Evolutionary conservation across 2,888 invertebrate genomes (phyloP).

Genomic region (Agapetus fuscipes): DNA sequence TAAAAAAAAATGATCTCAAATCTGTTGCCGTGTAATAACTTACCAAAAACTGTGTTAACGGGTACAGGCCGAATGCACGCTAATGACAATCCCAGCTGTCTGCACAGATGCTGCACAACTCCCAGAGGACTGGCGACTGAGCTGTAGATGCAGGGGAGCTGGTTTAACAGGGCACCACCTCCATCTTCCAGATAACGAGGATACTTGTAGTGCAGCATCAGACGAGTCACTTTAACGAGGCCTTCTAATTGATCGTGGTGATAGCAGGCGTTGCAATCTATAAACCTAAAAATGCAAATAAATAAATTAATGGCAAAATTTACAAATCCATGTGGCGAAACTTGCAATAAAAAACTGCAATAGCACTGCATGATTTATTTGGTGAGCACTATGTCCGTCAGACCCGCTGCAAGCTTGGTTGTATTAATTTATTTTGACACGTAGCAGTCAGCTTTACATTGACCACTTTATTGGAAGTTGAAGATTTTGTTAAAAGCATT

Average conservation of each 20-base stretch:
- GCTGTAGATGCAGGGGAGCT: conserved; percentile 80
- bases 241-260: conserved; percentile 86
- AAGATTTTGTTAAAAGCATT: too few relatives aligned
- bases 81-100: conserved; percentile 75
- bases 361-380: too few relatives aligned
- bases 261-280: conserved; percentile 75
- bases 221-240: conserved; percentile 68
- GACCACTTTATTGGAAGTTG: too few relatives aligned
- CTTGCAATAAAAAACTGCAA: too few relatives aligned
- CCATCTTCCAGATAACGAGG: conserved; percentile 75
- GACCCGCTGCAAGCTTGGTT: too few relatives aligned
- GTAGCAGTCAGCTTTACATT: too few relatives aligned
- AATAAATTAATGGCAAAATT: too few relatives aligned
- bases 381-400: too few relatives aligned
- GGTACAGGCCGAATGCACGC: conserved; percentile 81
- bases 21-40: too few relatives aligned
- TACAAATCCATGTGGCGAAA: too few relatives aligned
- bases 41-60: conserved; percentile 60
- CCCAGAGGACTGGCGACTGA: conserved; percentile 71
- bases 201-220: conserved; percentile 71
- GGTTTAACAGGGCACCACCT: conserved; percentile 62
- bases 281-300: conserved; percentile 47
- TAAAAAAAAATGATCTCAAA: too few relatives aligned
- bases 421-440: too few relatives aligned
- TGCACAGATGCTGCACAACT: conserved; percentile 69